Percentiles rank a stretch among this genome's conserved stretches.
These are phyloP conservation scores for Drosophila nannoptera DNA, from an alignment of 1,140 invertebrate species.

Conservation along the genomic window DNA sequence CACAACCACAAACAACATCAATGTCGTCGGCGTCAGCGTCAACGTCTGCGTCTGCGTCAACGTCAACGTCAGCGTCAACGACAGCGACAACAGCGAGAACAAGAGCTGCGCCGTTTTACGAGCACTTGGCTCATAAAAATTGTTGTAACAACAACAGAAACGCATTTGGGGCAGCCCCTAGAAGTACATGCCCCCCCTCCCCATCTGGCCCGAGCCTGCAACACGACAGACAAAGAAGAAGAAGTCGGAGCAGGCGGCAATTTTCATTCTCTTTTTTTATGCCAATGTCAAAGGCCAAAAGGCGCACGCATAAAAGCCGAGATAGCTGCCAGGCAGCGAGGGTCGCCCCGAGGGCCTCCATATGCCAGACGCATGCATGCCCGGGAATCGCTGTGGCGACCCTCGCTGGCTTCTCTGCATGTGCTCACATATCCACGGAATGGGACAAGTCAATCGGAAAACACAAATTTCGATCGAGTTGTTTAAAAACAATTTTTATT, in stretches of 20 bases:
- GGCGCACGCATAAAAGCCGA: conserved; percentile 63
- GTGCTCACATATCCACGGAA: background rate
- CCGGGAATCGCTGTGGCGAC: background rate
- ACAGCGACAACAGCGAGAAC: conserved; percentile 8
- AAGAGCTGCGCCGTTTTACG: conserved; percentile 57
- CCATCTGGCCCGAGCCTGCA: conserved; percentile 42
- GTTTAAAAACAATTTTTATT: conserved; percentile 78
- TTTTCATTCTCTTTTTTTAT: conserved; percentile 50
- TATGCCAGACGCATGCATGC: background rate
- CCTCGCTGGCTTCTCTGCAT: conserved; percentile 13
- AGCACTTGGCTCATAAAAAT: conserved; percentile 70
- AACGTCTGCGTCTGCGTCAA: conserved; percentile 5
- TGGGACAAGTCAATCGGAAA: conserved; percentile 62
- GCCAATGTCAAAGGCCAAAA: conserved; percentile 74
- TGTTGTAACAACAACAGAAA: conserved; percentile 71
- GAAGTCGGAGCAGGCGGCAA: conserved; percentile 52
- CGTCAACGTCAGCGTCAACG: conserved; percentile 45
- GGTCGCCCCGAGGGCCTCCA: conserved; percentile 5
- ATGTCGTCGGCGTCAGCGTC: background rate
- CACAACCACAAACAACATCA: conserved; percentile 28
- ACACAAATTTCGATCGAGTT: conserved; percentile 76
- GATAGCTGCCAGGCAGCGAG: conserved; percentile 42
- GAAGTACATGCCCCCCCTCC: conserved; percentile 15
- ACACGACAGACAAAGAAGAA: conserved; percentile 26
- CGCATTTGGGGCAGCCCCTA: conserved; percentile 54